Evolutionary conservation across 2,113 vertebrate species (phyloP).

Genomic region (Clarias batrachus): DNA sequence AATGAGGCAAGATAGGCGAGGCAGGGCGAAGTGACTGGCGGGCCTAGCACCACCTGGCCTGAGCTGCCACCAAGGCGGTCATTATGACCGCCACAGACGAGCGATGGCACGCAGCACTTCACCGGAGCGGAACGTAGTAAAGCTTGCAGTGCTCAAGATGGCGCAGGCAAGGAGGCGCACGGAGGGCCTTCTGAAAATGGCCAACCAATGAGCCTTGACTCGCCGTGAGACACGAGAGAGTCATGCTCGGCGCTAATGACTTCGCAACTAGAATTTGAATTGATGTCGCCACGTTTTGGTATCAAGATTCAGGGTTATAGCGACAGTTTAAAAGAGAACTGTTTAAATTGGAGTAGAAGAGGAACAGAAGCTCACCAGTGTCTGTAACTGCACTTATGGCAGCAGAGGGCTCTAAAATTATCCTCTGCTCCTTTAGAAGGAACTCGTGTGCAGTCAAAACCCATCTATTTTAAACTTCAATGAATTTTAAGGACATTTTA

Average conservation of each 20-base stretch:
- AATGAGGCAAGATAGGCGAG: constrained; percentile 52
- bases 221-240: neutral
- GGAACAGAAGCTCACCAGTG: neutral
- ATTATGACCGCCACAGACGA: neutral
- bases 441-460: neutral
- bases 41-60: constrained; percentile 57
- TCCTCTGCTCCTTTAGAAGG: neutral
- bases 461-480: neutral
- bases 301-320: neutral
- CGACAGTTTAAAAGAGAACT: neutral
- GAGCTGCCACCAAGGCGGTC: constrained; percentile 3
- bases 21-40: constrained; percentile 44
- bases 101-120: constrained; percentile 5
- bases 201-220: constrained; percentile 36
- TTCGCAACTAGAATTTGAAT: neutral
- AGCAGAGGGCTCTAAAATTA: neutral
- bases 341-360: neutral
- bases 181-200: constrained; percentile 27
- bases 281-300: neutral
- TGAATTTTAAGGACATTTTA: neutral
- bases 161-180: neutral
- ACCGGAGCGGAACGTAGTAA: neutral
- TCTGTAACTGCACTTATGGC: neutral
- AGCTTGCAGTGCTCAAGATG: neutral
- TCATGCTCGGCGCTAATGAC: constrained; percentile 15